Evolutionary conservation across 2,797 vertebrate species (phyloP), one percentile per base, ranked within the genome.

Genomic region (Amphiprion clarkii): DNA sequence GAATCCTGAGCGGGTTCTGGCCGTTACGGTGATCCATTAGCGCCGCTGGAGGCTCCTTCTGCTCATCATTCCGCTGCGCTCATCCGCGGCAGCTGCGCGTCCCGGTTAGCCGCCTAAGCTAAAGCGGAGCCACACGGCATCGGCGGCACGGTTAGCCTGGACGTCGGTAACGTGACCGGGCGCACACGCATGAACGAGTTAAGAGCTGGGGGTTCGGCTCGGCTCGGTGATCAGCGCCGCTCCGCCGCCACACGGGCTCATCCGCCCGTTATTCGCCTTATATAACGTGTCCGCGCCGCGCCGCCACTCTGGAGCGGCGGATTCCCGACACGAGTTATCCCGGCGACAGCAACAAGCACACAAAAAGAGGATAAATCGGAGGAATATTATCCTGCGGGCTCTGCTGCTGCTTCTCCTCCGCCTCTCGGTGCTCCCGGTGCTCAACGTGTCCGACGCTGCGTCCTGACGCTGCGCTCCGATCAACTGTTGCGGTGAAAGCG

Each of bases 71-170:
- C 81, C 89, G 85, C 83, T 88, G 68, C 71, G 73, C 73, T 87
- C 81, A 56, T 82, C 82, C 54, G 78, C 69, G 62, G 68, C 84
- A 51, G 69, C 58, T 3, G 72, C 55, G 79, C 81, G 82, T 71
- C 70, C 76, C 12, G 59, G 86, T 88, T 93, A 91, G 91, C 90
- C 77, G 79, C 81, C 80, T 81, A 85, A 49, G 90, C 90, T 91
- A 81, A 65, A 27, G 36, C 56, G 61, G 16, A 85, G 81, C 64
- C 71, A 54, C 81, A 83, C 73, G 66, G 67, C 23, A 53, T 71
- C 58, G 76, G 79, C 67, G 23, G 60, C 49, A 4, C 33, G 8
- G 7, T 36, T 36, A 2, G 33, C 33, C 33, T 36, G 33, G 9
- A 36, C 33, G 42, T 49, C 33, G 19, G 49, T 78, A 59, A 56